phyloP scores from a whole-genome alignment of 2,888 invertebrate species.

The Cerastoderma edule region DNA sequence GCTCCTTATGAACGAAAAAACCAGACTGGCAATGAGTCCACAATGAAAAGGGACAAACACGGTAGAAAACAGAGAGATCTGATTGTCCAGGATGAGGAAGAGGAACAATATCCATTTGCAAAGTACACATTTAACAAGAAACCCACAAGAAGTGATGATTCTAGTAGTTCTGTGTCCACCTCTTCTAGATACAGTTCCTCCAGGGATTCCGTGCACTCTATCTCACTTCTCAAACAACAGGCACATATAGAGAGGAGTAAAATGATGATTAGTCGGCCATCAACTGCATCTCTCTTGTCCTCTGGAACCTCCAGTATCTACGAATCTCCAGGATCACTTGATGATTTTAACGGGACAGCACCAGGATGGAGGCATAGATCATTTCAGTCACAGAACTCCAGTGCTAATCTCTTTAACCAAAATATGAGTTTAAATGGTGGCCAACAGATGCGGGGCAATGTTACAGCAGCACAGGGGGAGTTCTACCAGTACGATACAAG shows the following conservation, averaged over 20 bases:
- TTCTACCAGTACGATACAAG: neutral
- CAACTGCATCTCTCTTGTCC: slow-evolving; percentile 48
- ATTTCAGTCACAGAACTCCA: slow-evolving; percentile 19
- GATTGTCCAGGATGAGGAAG: slow-evolving; percentile 74
- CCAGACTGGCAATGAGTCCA: slow-evolving; percentile 9
- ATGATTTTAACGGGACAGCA: slow-evolving; percentile 1
- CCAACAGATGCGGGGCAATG: too few species aligned
- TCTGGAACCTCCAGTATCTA: slow-evolving; percentile 46
- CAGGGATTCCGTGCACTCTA: slow-evolving; percentile 47
- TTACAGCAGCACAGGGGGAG: too few species aligned
- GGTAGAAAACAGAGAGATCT: slow-evolving; percentile 59
- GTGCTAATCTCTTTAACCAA: too few species aligned
- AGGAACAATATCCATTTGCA: slow-evolving; percentile 69
- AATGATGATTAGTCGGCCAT: slow-evolving; percentile 23
- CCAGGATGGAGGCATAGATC: neutral
- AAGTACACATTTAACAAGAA: slow-evolving; percentile 70
- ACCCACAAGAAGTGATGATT: slow-evolving; percentile 16
- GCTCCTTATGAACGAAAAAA: slow-evolving; percentile 3
- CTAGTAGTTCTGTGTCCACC: slow-evolving; percentile 28
- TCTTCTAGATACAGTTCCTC: slow-evolving; percentile 41
- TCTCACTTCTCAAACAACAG: slow-evolving; percentile 49
- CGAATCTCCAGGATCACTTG: slow-evolving; percentile 17
- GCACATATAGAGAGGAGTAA: slow-evolving; percentile 26
- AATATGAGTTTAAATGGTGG: too few species aligned
- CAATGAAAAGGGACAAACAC: slow-evolving; percentile 33